Base-by-base conservation (phyloP, 2,797 vertebrate species). In the Coreius guichenoti region DNA sequence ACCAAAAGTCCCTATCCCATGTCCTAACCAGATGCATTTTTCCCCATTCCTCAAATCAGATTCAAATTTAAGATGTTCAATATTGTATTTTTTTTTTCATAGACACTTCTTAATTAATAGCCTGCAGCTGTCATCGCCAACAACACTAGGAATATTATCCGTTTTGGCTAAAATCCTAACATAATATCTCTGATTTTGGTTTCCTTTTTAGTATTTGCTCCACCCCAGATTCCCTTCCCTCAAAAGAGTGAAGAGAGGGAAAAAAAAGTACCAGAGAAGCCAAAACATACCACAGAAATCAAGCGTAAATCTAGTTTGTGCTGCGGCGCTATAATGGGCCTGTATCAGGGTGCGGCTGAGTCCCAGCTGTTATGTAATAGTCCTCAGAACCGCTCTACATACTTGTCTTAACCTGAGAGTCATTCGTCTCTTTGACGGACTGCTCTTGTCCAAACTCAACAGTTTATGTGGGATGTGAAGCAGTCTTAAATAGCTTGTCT, bases 351-450 rank as follows among this genome's bases (percentile, higher is more conserved):
- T 26, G 87, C 51, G 79, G 63, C 70, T 63, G 58, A 54, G 51
- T 74, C 85, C 81, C 86, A 65, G 77, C 69, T 73, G 85, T 90
- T 91, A 77, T 69, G 73, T 90, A 89, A 89, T 72, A 36, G 65
- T 65, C 26, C 49, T 90, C 87, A 77, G 83, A 77, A 82, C 83
- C 67, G 58, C 33, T 76, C 84, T 80, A 68, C 83, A 81, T 88
- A 84, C 90, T 89, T 91, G 87, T 86, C 81, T 85, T 87, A 88
- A 92, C 90, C 82, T 90, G 90, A 80, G 81, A 91, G 88, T 90
- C 86, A 89, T 91, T 90, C 84, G 86, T 89, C 87, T 79, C 85
- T 89, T 83, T 80, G 73, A 80, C 14, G 8, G 61, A 39, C 65
- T 76, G 73, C 51, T 88, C 63, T 88, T 69, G 81, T 89, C 87